Conservation (phyloP, 2,797 vertebrate species). For the Sparidentex hasta region DNA sequence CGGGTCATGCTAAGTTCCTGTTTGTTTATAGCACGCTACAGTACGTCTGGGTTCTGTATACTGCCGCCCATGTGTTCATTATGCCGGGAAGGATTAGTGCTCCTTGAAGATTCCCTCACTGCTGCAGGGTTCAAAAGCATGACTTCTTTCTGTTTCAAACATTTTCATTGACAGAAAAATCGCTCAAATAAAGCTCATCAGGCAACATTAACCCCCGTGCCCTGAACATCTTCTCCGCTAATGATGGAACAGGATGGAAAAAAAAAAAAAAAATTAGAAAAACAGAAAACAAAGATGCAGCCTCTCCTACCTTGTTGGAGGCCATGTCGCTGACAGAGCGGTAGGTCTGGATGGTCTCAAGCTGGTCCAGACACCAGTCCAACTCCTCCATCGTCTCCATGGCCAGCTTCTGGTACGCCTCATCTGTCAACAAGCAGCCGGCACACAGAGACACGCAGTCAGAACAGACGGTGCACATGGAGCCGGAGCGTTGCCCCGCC, state of each 20-base stretch:
- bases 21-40: background rate
- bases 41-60: constrained; percentile 21
- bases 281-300: constrained; percentile 3
- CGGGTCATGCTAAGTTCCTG: constrained; percentile 41
- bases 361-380: constrained; percentile 99
- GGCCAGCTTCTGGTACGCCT: constrained; percentile 97
- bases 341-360: constrained; percentile 98
- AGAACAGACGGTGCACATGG: constrained; percentile 61
- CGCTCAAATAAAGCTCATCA: background rate
- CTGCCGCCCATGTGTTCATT: constrained; percentile 29
- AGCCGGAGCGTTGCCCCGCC: constrained; percentile 35
- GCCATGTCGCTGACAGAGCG: constrained; percentile 99
- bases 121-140: background rate
- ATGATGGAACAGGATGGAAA: background rate
- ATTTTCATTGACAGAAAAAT: constrained; percentile 1
- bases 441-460: constrained; percentile 87
- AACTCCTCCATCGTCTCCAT: constrained; percentile 98
- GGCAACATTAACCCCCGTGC: background rate
- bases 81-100: constrained; percentile 25
- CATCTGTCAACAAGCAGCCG: constrained; percentile 92
- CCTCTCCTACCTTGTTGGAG: constrained; percentile 94
- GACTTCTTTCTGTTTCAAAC: background rate
- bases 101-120: constrained; percentile 17
- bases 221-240: background rate
- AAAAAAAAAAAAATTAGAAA: background rate